Base-by-base conservation (phyloP, 2,888 invertebrate species). In the Ophraella communa region DNA sequence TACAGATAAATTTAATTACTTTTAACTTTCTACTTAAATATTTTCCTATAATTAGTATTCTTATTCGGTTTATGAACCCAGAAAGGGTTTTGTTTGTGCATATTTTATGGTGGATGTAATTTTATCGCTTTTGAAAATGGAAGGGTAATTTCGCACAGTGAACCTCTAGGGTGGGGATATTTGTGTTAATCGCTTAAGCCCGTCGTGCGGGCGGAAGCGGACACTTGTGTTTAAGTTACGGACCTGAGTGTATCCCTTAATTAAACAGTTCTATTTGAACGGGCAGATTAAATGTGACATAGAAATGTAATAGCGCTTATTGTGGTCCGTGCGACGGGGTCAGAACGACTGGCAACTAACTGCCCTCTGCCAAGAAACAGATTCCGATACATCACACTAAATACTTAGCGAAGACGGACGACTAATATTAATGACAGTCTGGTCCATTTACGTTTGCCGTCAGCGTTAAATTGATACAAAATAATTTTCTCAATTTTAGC, bases 181-280 rank as follows among this genome's bases (percentile, higher is more conserved):
- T 66, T 58, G 62, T 54, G 64, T 61, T 66, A 66, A 69, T 66
- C 68, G 68, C 65, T 45, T 66, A 69, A 69, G 66, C 66, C 58
- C 51, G 24, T 49, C 17, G 64, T 64, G 65, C 54, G 65, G 65
- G 56, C 66, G 64, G 52, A 76, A 77, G 79, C 82, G 82, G 82
- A 81, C 82, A 81, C 81, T 82, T 81, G 79, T 82, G 82, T 82
- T 82, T 82, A 82, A 82, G 82, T 82, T 82, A 79, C 80, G 78
- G 80, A 79, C 75, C 80, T 77, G 79, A 74, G 80, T 79, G 78
- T 79, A 81, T 82, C 82, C 82, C 80, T 83, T 82, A 83, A 82
- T 83, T 82, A 83, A 83, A 82, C 82, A 82, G 81, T 80, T 78
- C 80, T 82, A 81, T 83, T 83, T 83, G 82, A 82, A 82, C 82